Evolutionary conservation across 1,140 invertebrate genomes (phyloP).

Genomic region (Orchestia grillus): DNA sequence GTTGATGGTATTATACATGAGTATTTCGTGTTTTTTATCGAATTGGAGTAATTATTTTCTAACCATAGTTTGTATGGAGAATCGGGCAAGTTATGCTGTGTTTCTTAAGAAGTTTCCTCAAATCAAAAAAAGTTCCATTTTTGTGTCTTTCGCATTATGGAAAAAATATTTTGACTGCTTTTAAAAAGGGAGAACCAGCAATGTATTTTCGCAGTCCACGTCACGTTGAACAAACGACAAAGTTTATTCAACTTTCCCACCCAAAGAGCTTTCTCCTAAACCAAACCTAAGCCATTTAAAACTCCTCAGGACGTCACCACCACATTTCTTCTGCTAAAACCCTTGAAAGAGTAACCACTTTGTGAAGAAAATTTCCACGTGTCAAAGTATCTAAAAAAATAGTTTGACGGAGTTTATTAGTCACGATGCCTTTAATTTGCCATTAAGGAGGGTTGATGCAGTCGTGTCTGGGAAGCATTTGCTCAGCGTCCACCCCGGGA

Average conservation of each 20-base stretch:
- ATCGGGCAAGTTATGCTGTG: too few species aligned
- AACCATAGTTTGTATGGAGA: too few species aligned
- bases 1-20: too few species aligned
- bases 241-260: background rate
- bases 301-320: background rate
- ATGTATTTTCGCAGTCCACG: background rate
- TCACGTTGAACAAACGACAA: background rate
- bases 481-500: background rate
- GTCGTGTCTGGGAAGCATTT: conserved; percentile 45
- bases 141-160: too few species aligned
- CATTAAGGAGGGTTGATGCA: conserved; percentile 28
- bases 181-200: too few species aligned
- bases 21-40: too few species aligned
- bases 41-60: too few species aligned
- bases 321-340: background rate
- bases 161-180: too few species aligned
- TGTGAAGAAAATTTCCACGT: conserved; percentile 41
- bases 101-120: too few species aligned
- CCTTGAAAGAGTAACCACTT: background rate
- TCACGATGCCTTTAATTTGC: conserved; percentile 52
- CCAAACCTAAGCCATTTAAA: background rate
- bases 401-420: conserved; percentile 22
- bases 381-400: conserved; percentile 36
- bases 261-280: background rate
- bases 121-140: too few species aligned